phyloP scores from a whole-genome alignment of 2,113 vertebrate genomes.

The Pimephales promelas region DNA sequence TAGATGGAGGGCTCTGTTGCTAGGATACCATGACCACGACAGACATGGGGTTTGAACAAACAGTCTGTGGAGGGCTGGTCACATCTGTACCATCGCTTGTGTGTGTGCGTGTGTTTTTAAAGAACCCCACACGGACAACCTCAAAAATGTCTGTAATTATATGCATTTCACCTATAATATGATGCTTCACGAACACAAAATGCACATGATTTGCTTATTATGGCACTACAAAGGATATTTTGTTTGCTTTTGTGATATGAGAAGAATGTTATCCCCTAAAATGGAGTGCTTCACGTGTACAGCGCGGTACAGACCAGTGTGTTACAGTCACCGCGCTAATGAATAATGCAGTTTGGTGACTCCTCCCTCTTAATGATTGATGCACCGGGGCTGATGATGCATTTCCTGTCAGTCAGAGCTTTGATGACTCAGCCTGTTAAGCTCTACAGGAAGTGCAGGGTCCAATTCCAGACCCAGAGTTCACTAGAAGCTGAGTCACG shows the following conservation, averaged over 20 bases:
- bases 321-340: not conserved
- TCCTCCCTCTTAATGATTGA: conserved; percentile 2
- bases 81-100: not conserved
- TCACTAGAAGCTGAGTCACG: conserved; percentile 46
- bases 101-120: not conserved
- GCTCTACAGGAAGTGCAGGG: conserved; percentile 27
- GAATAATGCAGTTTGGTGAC: conserved; percentile 6
- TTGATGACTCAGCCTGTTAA: conserved; percentile 42
- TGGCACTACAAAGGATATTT: not conserved
- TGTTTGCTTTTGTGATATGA: not conserved
- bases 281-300: not conserved
- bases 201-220: not conserved
- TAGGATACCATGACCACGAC: conserved; percentile 29
- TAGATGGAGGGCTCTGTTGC: conserved; percentile 36
- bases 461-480: conserved; percentile 43
- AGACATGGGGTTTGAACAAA: conserved; percentile 21
- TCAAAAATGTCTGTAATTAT: conserved; percentile 15
- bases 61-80: conserved; percentile 13
- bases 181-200: not conserved
- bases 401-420: conserved; percentile 35
- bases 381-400: conserved; percentile 25
- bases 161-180: not conserved
- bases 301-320: too few species aligned
- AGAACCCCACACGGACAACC: not conserved
- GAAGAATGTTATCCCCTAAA: not conserved